Base-by-base conservation (phyloP, 2,797 vertebrate species). In the Loris lydekkerianus region DNA sequence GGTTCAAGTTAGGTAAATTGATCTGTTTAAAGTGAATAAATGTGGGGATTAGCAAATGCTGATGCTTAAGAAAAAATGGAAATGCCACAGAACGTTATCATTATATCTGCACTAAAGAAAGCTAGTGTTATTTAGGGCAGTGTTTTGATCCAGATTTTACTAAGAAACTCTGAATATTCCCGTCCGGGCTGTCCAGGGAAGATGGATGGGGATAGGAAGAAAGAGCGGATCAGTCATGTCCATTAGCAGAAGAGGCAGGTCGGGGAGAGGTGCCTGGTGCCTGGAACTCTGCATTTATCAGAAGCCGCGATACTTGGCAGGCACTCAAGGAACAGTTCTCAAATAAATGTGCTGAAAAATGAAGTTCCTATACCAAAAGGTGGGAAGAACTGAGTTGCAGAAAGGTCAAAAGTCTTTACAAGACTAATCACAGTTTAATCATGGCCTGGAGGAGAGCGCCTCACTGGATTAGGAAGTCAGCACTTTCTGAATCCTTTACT, bases 21-120 rank as follows among this genome's bases (percentile, higher is more conserved):
- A 25, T 72, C 72, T 83, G 37, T 67, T 76, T 78, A 77, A 60
- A 78, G 93, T 58, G 67, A 85, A 46, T 89, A 46, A n/a, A 49
- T 87, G 25, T 20, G 20, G 37, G 17, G 34, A 78, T 56, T 61
- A 29, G 46, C 67, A n/a, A 80, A 58, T 46, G 7, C 21, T 34
- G 58, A 49, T 21, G 34, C 29, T 84, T 40, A 58, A 58, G n/a
- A 49, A 61, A 80, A 80, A 21, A 56, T 89, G 43, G 65, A 67
- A 73, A 73, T 23, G 29, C 3, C 34, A 37, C 77, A 80, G 17
- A 53, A 29, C n/a, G 75, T 85, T 53, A 60, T 46, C 29, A 9
- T 21, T 82, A 10, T 60, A 18, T 87, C 40, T 83, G 27, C 25
- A 88, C 15, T 63, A 27, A 86, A 46, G 25, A 83, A 21, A 80